Evolutionary conservation across 2,888 invertebrate species (phyloP).

Genomic region (Amiota mariae): DNA sequence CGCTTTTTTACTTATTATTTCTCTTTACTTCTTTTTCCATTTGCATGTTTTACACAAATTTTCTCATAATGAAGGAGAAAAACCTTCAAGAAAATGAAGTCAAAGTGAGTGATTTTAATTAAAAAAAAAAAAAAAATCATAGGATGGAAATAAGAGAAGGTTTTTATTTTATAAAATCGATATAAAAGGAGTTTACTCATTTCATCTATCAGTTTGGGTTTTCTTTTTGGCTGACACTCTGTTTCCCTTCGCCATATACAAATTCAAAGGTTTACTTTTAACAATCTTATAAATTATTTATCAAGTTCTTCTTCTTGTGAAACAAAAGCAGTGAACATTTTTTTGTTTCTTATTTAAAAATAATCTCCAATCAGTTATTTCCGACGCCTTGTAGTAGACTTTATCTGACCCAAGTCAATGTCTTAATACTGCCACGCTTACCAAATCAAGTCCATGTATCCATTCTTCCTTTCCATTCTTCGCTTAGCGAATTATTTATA

Average conservation of each 20-base stretch:
- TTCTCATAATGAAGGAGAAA: neutral
- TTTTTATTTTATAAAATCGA: neutral
- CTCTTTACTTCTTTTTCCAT: neutral
- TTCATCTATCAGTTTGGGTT: neutral
- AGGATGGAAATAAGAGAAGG: too few relatives aligned
- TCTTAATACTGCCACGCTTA: conserved; percentile 21
- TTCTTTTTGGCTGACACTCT: too few relatives aligned
- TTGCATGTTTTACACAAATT: neutral
- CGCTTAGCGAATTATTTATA: conserved; percentile 54
- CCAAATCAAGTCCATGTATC: conserved; percentile 6
- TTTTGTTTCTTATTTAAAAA: too few relatives aligned
- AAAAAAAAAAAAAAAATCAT: too few relatives aligned
- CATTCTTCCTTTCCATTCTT: conserved; percentile 27
- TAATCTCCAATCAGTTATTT: too few relatives aligned
- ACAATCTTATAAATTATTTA: too few relatives aligned
- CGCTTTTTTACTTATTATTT: conserved; percentile 47
- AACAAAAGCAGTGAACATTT: too few relatives aligned
- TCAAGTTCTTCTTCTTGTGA: too few relatives aligned
- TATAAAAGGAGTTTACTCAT: neutral
- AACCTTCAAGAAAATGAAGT: too few relatives aligned
- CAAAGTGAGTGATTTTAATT: too few relatives aligned
- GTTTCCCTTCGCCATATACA: too few relatives aligned
- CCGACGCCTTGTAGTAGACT: neutral
- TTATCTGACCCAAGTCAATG: conserved; percentile 32
- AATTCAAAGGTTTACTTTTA: too few relatives aligned